phyloP scores from a whole-genome alignment of 1,140 invertebrate species.

The Aphis gossypii region DNA sequence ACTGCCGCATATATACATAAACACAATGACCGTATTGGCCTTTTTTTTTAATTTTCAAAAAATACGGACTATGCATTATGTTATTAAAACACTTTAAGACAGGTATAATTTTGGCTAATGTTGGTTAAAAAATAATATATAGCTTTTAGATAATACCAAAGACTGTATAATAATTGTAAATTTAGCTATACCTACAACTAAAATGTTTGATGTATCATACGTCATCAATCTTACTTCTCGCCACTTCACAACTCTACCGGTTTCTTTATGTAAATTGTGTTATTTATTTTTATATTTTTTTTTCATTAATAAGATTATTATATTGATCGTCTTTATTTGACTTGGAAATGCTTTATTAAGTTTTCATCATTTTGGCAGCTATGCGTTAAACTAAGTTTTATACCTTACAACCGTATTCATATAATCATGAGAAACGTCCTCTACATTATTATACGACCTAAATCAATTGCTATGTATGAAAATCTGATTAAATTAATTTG shows the following conservation, averaged over 20 bases:
- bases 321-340: neutral
- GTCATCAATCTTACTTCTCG: neutral
- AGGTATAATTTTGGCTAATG: neutral
- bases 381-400: neutral
- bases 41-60: neutral
- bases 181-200: neutral
- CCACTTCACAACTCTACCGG: neutral
- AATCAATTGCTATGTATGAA: neutral
- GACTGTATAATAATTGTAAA: too few relatives aligned
- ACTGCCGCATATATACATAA: neutral
- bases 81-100: neutral
- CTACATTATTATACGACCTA: neutral
- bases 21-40: neutral
- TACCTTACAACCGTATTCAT: neutral
- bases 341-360: neutral
- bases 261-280: neutral
- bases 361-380: neutral
- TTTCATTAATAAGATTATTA: neutral
- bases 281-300: neutral
- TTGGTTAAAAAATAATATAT: neutral
- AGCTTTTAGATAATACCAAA: neutral
- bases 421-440: neutral
- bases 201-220: neutral
- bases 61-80: neutral
- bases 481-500: constrained; percentile 19